Base-by-base conservation (phyloP, 2,113 vertebrate genomes). In the Microcebus griseorufus region DNA sequence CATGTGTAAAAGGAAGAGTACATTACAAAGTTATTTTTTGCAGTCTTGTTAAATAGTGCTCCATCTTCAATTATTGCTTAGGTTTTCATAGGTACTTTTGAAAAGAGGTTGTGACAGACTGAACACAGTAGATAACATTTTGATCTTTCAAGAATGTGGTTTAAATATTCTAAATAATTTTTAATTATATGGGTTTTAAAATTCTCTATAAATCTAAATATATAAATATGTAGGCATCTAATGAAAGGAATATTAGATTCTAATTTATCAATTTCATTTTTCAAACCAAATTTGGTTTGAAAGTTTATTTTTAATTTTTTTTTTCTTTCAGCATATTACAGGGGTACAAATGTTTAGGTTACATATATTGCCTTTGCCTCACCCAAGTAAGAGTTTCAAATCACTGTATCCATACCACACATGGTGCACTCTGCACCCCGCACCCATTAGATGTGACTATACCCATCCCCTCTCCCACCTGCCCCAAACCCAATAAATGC, bases 1-100 rank as follows among this genome's bases (percentile, higher is more conserved):
- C 2, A 37, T 55, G 13, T 92, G 4, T 93, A 67, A 86, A 34
- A 87, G 29, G 53, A 92, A 72, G 25, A 96, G 6, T 79, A 79
- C 39, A 90, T 83, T 45, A 67, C 45, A 90, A 89, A 64, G 10
- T 67, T 73, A 70, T 92, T 81, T 90, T 85, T 85, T 95, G 51
- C 25, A 83, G 17, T 0, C 9, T 65, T 91, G 5, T 82, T 82
- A 90, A 89, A 82, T 75, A 78, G 2, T 80, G 9, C 64, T 87
- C 6, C 65, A 78, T 53, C 20, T 14, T 32, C 82, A 85, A 85
- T 96, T 91, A 86, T 81, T 86, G 62, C 42, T 92, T 92, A 70
- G 11, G 6, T 88, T 95, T 82, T 88, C 42, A 89, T 29, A 76
- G 23, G 22, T 92, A 22, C 20, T 90, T 27, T 70, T 70, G 34